These are phyloP conservation scores for Oncorhynchus gorbuscha DNA, from an alignment of 2,113 vertebrate species.

Conservation along the genomic window DNA sequence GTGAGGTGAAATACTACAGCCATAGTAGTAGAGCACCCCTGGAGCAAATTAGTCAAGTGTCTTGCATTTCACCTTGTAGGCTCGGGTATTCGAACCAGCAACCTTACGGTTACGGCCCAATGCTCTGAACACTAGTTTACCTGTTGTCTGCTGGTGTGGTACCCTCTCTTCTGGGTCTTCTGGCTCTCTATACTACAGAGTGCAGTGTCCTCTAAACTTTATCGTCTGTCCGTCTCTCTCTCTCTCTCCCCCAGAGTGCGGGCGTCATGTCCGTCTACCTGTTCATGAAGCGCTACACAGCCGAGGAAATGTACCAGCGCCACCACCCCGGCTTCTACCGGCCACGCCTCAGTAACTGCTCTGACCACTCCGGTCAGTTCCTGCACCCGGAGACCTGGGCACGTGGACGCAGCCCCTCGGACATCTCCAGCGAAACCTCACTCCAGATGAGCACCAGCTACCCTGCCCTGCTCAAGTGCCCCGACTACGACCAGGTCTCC, in stretches of 20 bases:
- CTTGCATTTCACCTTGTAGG: no score
- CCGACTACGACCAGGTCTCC: conserved; percentile 80
- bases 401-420: conserved; percentile 80
- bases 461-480: conserved; percentile 82
- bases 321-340: conserved; percentile 78
- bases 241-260: conserved; percentile 68
- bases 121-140: no score
- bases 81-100: no score
- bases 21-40: no score
- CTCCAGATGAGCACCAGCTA: conserved; percentile 84
- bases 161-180: no score
- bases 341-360: conserved; percentile 85
- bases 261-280: conserved; percentile 86
- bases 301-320: conserved; percentile 79
- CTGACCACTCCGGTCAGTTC: conserved; percentile 85
- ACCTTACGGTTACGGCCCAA: no score
- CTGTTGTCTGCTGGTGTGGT: no score
- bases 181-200: no score
- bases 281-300: conserved; percentile 86
- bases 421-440: conserved; percentile 83
- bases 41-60: no score
- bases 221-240: background rate
- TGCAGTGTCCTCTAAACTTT: background rate
- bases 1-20: no score
- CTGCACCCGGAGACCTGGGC: conserved; percentile 83